Evolutionary conservation across 2,797 vertebrate genomes (phyloP).

Genomic region (Anabas testudineus): DNA sequence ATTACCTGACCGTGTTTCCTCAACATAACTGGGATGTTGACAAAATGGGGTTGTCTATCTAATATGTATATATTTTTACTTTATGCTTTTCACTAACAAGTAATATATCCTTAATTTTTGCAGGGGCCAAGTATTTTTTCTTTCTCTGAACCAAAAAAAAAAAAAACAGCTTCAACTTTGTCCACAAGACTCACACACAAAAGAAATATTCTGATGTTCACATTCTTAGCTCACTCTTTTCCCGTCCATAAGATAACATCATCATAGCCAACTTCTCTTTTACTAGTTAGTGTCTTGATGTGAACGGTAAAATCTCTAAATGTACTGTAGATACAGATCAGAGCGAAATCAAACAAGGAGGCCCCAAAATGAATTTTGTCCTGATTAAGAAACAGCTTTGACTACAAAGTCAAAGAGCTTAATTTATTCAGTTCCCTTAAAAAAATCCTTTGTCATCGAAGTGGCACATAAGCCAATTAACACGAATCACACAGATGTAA

Average conservation of each 20-base stretch:
- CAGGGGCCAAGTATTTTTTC: no score
- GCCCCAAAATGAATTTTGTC: conserved; percentile 3
- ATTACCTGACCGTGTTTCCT: no score
- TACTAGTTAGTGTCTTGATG: not conserved
- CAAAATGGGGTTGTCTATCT: no score
- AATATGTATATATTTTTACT: no score
- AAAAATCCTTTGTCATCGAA: not conserved
- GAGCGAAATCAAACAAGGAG: not conserved
- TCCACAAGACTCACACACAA: no score
- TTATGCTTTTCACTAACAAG: no score
- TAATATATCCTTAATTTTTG: no score
- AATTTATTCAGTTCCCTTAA: conserved; percentile 9
- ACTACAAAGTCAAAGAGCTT: conserved; percentile 8
- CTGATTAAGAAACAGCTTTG: conserved; percentile 9
- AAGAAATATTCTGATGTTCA: not conserved
- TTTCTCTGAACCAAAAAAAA: no score
- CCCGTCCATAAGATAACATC: not conserved
- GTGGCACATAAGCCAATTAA: conserved; percentile 14
- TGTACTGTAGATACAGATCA: conserved; percentile 15
- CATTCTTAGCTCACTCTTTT: not conserved
- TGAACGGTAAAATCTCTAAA: not conserved
- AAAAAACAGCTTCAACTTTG: no score
- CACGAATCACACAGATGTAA: conserved; percentile 30
- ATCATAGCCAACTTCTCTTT: not conserved
- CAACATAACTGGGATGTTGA: no score